These are phyloP conservation scores for Aphidoletes aphidimyza DNA, from an alignment of 2,888 invertebrate genomes.

Conservation along the genomic window DNA sequence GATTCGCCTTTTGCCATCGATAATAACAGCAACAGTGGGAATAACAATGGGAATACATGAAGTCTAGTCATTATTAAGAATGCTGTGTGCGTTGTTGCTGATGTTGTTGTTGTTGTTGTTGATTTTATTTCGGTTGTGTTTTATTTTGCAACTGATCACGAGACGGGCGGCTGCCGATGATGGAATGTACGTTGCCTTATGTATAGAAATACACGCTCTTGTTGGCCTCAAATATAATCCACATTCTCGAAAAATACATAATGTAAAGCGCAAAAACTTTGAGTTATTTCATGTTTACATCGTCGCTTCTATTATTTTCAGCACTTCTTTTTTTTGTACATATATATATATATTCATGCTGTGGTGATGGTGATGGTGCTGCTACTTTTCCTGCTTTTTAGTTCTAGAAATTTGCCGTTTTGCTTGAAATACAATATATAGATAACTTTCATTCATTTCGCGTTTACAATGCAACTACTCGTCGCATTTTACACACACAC, in stretches of 20 bases:
- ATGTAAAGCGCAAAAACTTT: slow-evolving; percentile 34
- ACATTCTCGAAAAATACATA: slow-evolving; percentile 40
- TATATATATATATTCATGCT: not conserved
- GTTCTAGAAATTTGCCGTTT: slow-evolving; percentile 9
- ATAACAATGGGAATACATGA: slow-evolving; percentile 37
- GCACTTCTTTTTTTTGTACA: not conserved
- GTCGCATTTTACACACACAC: too few species aligned
- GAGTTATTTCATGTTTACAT: slow-evolving; percentile 46
- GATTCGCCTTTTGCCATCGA: too few species aligned
- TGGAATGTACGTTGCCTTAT: slow-evolving; percentile 26
- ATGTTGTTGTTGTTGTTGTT: not conserved
- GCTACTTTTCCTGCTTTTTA: not conserved
- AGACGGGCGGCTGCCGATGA: slow-evolving; percentile 50
- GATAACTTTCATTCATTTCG: slow-evolving; percentile 46
- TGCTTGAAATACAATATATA: not conserved
- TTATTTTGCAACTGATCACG: slow-evolving; percentile 32
- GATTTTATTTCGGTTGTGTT: not conserved
- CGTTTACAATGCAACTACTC: not conserved
- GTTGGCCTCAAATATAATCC: slow-evolving; percentile 28
- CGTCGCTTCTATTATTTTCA: not conserved
- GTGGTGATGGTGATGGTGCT: too few species aligned
- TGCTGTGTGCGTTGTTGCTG: slow-evolving; percentile 5
- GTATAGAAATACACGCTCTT: not conserved
- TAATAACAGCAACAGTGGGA: not conserved
- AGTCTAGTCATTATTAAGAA: slow-evolving; percentile 47